These are phyloP conservation scores for Natrix natrix DNA, from an alignment of 2,797 vertebrate genomes.

Conservation along the genomic window DNA sequence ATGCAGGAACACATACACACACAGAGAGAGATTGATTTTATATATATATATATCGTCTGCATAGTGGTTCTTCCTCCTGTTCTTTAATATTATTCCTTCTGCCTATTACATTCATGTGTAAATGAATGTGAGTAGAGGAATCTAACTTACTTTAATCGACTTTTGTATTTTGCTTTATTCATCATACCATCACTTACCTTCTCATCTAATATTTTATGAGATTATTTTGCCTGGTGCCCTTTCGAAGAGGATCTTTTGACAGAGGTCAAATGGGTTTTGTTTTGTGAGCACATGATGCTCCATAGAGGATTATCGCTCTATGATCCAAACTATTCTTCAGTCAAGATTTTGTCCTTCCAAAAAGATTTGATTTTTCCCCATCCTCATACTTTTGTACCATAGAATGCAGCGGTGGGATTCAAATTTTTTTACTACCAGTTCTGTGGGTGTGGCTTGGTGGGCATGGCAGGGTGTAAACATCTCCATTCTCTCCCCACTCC, in stretches of 20 bases:
- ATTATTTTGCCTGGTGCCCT: neutral
- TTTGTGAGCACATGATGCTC: neutral
- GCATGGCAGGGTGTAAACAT: too few relatives aligned
- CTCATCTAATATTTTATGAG: neutral
- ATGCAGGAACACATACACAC: too few relatives aligned
- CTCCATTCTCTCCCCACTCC: too few relatives aligned
- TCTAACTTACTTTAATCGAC: neutral
- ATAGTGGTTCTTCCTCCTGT: neutral
- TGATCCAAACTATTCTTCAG: neutral
- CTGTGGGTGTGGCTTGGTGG: too few relatives aligned
- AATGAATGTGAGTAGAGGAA: neutral
- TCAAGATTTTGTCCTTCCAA: neutral
- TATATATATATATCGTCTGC: neutral
- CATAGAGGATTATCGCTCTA: neutral
- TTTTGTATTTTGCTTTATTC: neutral
- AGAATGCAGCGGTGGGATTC: neutral
- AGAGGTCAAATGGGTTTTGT: neutral
- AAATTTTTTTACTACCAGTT: too few relatives aligned
- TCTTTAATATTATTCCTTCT: neutral
- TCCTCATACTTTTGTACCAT: neutral
- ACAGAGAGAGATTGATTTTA: too few relatives aligned
- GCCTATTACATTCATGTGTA: neutral
- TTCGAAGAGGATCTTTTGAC: neutral
- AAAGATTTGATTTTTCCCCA: neutral
- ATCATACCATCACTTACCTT: neutral